Base-by-base conservation (phyloP, 2,113 vertebrate genomes). In the Neogobius melanostomus region DNA sequence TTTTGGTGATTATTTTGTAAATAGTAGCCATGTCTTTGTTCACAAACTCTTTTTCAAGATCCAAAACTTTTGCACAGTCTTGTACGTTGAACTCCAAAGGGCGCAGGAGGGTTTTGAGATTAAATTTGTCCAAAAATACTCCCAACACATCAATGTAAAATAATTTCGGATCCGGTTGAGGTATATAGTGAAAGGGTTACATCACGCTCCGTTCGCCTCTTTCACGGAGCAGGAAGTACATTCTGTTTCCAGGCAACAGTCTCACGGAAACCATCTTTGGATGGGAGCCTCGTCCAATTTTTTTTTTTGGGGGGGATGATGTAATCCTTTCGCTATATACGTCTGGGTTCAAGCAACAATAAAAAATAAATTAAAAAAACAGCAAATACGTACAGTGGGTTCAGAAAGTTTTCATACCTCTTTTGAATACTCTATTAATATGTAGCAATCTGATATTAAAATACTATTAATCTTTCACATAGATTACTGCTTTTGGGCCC, bases 201-300 rank as follows among this genome's bases (percentile, higher is more conserved):
- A 87, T 82, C 85, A 85, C 71, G 80, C 77, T 76, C 74, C 46
- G 45, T 79, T 76, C 71, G 79, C 71, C 83, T 73, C 28, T 83
- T 63, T 64, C 57, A 11, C 28, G 49, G 43, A 61, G 54, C 76
- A 77, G 82, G 79, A 88, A 79, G 79, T 74, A 77, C 12, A 78
- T 61, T 82, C 81, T 60, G 89, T 90, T 88, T 90, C 89, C 86
- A 88, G 82, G 89, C 86, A 90, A 89, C 86, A 73, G 79, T 69
- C 79, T 83, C 64, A 69, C 76, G 71, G 82, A 85, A 74, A 74
- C 76, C 52, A 81, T 89, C 84, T 89, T 89, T 87, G 82, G 87
- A 79, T 74, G 76, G 6, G 62, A 72, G 84, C 78, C 77, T 69
- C 63, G 44, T 77, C 81, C 42, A 51, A 56, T 66, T 79, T 66